Percentiles rank a stretch among this genome's conserved stretches.
phyloP scores from a whole-genome alignment of 1,140 invertebrate species.

The Bombus waltoni region DNA sequence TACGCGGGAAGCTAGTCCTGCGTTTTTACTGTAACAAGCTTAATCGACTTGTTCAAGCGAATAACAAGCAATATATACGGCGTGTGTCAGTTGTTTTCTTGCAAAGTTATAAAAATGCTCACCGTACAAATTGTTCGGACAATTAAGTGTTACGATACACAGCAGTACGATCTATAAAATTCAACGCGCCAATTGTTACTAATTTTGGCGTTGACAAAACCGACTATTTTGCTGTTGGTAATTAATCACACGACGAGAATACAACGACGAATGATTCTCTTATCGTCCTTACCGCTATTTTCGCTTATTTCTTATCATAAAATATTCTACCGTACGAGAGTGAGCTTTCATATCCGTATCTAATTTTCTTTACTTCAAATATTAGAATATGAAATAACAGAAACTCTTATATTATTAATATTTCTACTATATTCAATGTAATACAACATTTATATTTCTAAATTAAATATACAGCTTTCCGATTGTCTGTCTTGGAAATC shows the following conservation, averaged over 20 bases:
- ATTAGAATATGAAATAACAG: background rate
- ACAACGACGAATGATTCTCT: background rate
- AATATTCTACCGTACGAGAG: background rate
- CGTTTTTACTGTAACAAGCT: conserved; percentile 18
- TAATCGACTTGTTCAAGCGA: conserved; percentile 6
- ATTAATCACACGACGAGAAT: background rate
- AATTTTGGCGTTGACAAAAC: background rate
- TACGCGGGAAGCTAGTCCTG: no score
- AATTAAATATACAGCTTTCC: background rate
- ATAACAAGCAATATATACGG: conserved; percentile 1
- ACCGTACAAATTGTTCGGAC: conserved; percentile 8
- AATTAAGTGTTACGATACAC: conserved; percentile 8
- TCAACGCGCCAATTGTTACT: background rate
- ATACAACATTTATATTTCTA: background rate
- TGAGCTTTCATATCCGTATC: background rate
- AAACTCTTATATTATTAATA: no score
- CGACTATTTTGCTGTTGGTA: background rate
- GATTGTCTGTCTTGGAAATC: background rate
- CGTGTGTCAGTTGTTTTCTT: background rate
- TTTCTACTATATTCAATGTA: background rate
- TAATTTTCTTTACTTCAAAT: background rate
- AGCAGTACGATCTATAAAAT: conserved; percentile 13
- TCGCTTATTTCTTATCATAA: background rate
- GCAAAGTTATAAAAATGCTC: background rate
- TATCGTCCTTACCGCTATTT: background rate